Percentiles rank a stretch among this genome's conserved stretches.
phyloP scores from a whole-genome alignment of 2,113 vertebrate genomes.

The Alexandromys fortis region DNA sequence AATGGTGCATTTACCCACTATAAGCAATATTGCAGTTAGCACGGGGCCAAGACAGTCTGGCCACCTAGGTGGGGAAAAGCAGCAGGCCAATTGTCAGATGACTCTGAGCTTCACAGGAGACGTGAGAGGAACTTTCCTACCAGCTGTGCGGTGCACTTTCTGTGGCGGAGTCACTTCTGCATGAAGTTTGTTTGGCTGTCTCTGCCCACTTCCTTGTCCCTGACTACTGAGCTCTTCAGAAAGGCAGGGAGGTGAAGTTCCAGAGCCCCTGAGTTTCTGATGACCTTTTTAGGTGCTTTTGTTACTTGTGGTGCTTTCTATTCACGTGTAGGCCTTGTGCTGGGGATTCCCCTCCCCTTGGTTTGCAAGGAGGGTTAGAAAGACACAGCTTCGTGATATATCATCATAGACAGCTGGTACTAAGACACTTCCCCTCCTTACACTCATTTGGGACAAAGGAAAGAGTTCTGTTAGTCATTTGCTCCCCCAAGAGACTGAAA shows the following conservation, averaged over 20 bases:
- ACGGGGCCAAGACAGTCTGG: not conserved
- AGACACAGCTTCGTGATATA: conserved; percentile 53
- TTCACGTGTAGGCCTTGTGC: conserved; percentile 60
- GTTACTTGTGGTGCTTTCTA: conserved; percentile 76
- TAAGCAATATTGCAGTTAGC: not conserved
- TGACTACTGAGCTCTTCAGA: conserved; percentile 53
- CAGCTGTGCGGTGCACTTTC: not conserved
- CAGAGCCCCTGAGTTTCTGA: conserved; percentile 75
- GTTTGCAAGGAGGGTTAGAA: conserved; percentile 74
- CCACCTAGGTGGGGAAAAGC: not conserved
- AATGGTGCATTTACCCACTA: not conserved
- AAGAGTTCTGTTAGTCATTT: conserved; percentile 76
- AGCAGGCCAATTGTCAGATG: not conserved
- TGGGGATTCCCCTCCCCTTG: conserved; percentile 79
- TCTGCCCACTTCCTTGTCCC: conserved; percentile 6
- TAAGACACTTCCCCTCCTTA: conserved; percentile 69
- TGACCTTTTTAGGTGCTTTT: conserved; percentile 78
- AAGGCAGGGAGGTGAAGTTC: conserved; percentile 72
- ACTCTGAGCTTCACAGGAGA: not conserved
- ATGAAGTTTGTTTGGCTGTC: conserved; percentile 8
- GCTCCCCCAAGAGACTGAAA: conserved; percentile 57
- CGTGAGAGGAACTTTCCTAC: conserved; percentile 8
- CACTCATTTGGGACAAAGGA: conserved; percentile 63
- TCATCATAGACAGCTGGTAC: conserved; percentile 37
- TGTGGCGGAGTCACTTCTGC: not conserved